These are phyloP conservation scores for Dicycla oo DNA, from an alignment of 2,888 invertebrate species.

Conservation along the genomic window DNA sequence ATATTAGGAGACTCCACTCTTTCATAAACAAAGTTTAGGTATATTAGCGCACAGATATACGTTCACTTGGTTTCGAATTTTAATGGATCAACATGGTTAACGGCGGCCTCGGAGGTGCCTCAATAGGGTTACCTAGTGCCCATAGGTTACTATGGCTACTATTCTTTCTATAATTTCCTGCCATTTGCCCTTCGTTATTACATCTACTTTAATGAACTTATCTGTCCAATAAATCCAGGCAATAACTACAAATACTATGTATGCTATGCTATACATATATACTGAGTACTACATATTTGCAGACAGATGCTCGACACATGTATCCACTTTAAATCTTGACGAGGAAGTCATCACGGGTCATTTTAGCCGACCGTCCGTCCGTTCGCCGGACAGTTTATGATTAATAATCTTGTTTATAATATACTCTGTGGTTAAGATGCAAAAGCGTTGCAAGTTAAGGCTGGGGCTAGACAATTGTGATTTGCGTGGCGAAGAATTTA, in stretches of 20 bases:
- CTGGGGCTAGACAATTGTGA: not conserved
- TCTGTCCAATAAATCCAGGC: not conserved
- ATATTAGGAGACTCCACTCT: too few species aligned
- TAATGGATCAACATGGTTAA: too few species aligned
- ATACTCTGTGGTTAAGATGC: not conserved
- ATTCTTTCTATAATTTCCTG: too few species aligned
- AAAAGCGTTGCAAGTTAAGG: not conserved
- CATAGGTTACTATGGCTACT: too few species aligned
- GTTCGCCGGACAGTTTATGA: conserved; percentile 15
- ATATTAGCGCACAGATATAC: too few species aligned
- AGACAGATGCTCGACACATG: conserved; percentile 12
- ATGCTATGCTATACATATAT: too few species aligned
- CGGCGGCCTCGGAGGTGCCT: too few species aligned
- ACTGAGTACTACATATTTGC: not conserved
- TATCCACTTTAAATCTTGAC: conserved; percentile 42
- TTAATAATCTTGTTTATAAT: conserved; percentile 44
- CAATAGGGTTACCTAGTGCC: too few species aligned
- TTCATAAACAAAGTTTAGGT: too few species aligned
- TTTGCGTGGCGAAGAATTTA: not conserved
- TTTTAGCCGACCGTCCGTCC: conserved; percentile 12
- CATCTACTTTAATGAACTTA: not conserved
- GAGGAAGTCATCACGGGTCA: conserved; percentile 38
- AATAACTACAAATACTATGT: too few species aligned
- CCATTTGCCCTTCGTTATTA: too few species aligned
- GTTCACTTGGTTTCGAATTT: too few species aligned